These are phyloP conservation scores for Trichopoda pennipes DNA, from an alignment of 2,888 invertebrate species.

Conservation along the genomic window DNA sequence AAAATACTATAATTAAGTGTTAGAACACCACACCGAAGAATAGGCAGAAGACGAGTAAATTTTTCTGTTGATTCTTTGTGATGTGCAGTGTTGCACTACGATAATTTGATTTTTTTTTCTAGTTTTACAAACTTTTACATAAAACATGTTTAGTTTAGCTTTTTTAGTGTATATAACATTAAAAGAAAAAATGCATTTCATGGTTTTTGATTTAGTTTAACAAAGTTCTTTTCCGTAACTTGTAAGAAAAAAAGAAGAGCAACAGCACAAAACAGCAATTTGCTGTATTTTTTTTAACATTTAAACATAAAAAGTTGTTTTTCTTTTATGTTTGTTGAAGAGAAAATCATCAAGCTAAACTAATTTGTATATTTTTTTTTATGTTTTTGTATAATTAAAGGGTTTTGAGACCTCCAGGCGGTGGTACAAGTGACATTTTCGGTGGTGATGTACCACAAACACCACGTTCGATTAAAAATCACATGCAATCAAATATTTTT, in stretches of 20 bases:
- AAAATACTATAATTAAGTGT: too few relatives aligned
- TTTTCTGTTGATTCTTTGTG: background rate
- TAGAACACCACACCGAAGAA: background rate
- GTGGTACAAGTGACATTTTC: constrained; percentile 84
- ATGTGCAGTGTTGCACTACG: constrained; percentile 55
- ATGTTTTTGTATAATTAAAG: constrained; percentile 79
- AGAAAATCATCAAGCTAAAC: constrained; percentile 39
- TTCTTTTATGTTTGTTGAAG: background rate
- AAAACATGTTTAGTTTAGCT: constrained; percentile 40
- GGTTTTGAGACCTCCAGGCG: constrained; percentile 85
- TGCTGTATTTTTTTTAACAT: too few relatives aligned
- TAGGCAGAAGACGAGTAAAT: background rate
- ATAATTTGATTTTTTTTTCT: constrained; percentile 16
- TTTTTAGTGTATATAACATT: constrained; percentile 41
- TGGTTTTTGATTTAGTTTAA: constrained; percentile 71
- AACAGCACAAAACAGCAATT: background rate
- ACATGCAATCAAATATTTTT: constrained; percentile 81
- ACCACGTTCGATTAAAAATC: constrained; percentile 80
- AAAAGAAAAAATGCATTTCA: constrained; percentile 70
- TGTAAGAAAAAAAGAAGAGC: constrained; percentile 1
- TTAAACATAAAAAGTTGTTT: too few relatives aligned
- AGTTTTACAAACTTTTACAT: constrained; percentile 26
- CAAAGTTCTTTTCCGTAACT: constrained; percentile 30
- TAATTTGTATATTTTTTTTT: constrained; percentile 48
- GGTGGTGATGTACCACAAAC: constrained; percentile 79